Conservation (phyloP, 2,797 vertebrate species). For the Neostethus bicornis region DNA sequence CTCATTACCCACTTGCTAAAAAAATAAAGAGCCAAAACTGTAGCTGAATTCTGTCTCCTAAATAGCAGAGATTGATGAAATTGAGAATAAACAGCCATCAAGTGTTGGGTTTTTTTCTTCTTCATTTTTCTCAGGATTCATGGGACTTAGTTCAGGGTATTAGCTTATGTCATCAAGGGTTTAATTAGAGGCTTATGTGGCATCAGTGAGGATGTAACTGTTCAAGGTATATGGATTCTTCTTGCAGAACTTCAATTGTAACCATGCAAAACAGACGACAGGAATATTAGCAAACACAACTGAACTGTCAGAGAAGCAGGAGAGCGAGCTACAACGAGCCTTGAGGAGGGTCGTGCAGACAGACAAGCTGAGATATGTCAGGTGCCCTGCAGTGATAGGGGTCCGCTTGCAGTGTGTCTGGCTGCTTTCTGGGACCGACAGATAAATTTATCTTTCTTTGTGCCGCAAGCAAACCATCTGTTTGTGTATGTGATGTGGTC, state of each 20-base stretch:
- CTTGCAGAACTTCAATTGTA: constrained; percentile 14
- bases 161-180: constrained; percentile 35
- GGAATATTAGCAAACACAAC: constrained; percentile 52
- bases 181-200: constrained; percentile 44
- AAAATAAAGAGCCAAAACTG: constrained; percentile 28
- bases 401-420: constrained; percentile 28
- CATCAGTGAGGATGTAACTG: constrained; percentile 27
- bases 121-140: constrained; percentile 58
- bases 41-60: constrained; percentile 25
- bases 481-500: constrained; percentile 26
- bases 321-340: constrained; percentile 21
- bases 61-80: constrained; percentile 26
- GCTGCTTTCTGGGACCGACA: constrained; percentile 42
- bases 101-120: constrained; percentile 45
- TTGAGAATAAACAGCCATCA: constrained; percentile 40
- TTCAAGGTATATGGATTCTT: constrained; percentile 14
- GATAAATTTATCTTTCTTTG: constrained; percentile 60
- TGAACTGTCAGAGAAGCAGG: constrained; percentile 28
- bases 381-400: constrained; percentile 32
- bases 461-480: constrained; percentile 17
- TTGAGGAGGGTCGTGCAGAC: constrained; percentile 34
- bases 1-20: constrained; percentile 24
- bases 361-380: constrained; percentile 30
- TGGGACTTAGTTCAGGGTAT: constrained; percentile 35
- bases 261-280: constrained; percentile 29